Conservation (phyloP, 2,888 invertebrate genomes). For the Agrotis clavis region DNA sequence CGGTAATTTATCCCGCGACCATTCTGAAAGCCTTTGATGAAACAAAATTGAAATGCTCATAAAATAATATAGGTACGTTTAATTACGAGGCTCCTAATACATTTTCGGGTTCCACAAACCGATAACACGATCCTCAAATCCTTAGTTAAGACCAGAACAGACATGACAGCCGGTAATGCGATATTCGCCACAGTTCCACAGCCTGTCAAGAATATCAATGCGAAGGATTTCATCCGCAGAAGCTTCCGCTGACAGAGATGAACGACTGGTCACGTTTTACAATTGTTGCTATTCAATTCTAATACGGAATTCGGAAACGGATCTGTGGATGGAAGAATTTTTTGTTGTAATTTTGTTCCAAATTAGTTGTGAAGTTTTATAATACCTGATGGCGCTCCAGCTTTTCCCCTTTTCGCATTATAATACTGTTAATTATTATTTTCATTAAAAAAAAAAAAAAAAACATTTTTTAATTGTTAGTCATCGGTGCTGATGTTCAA, state of each 20-base stretch:
- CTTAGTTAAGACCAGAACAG: conserved; percentile 19
- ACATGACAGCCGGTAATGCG: conserved; percentile 28
- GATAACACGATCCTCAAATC: conserved; percentile 35
- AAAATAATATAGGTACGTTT: too few relatives aligned
- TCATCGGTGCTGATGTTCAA: background rate
- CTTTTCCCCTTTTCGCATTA: too few relatives aligned
- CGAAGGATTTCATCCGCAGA: conserved; percentile 56
- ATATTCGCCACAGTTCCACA: conserved; percentile 29
- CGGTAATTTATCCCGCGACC: too few relatives aligned
- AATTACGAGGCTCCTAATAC: conserved; percentile 2
- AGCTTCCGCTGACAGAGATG: conserved; percentile 54
- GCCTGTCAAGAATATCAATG: conserved; percentile 58
- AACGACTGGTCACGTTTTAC: conserved; percentile 52
- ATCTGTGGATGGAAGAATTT: background rate
- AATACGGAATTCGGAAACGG: conserved; percentile 22
- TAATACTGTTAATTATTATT: too few relatives aligned
- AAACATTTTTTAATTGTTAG: too few relatives aligned
- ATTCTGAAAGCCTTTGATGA: too few relatives aligned
- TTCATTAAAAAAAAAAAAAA: too few relatives aligned
- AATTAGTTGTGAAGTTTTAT: background rate
- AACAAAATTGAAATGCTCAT: too few relatives aligned
- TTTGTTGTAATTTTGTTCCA: background rate
- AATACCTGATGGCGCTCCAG: too few relatives aligned
- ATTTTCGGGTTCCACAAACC: conserved; percentile 10
- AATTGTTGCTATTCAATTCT: conserved; percentile 46